Base-by-base conservation (phyloP, 2,113 vertebrate species). In the Pogona vitticeps region DNA sequence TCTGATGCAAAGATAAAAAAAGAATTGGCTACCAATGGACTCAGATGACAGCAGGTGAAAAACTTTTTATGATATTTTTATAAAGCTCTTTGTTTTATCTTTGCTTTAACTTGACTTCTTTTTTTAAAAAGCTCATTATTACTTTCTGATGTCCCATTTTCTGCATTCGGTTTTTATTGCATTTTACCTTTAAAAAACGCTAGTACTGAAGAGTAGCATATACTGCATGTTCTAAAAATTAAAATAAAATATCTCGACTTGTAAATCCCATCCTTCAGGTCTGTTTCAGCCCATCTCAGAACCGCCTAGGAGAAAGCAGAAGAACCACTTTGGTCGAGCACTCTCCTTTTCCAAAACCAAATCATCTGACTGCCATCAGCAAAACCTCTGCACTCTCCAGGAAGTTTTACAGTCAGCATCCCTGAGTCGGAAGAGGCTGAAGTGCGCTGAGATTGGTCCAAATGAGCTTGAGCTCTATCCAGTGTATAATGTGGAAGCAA, bases 401-500 rank as follows among this genome's bases (percentile, higher is more conserved):
- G 95, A 98, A 87, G 96, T 94, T 46, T 89, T 98, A 92, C 87
- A 94, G 20, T 96, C 96, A 0, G 81, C 92, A 0, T 28, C 42
- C 0, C 89, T 95, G 61, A 40, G 85, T 1, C 82, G 21, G 20
- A 91, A 92, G 9, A 90, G 38, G 31, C 93, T 98, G 85, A 93
- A 68, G 79, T 96, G 96, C 52, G 42, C 86, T 0, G 82, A 83
- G 12, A 79, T 95, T 3, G 73, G 93, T 1, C 87, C 94, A 1
- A 52, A 4, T 0, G 1, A 76, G 0, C 67, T 98, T 28, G 1
- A 92, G 40, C 90, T 99, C 85, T 95, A 28, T 79, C 98, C 98
- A 0, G 13, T 97, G 8, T 98, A 98, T 42, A 93, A 98, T 89
- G 88, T 98, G 76, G 91, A 96, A 0, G 97, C 96, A n/a, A 79